These are phyloP conservation scores for Bradypodion pumilum DNA, from an alignment of 2,797 vertebrate genomes.

Conservation along the genomic window DNA sequence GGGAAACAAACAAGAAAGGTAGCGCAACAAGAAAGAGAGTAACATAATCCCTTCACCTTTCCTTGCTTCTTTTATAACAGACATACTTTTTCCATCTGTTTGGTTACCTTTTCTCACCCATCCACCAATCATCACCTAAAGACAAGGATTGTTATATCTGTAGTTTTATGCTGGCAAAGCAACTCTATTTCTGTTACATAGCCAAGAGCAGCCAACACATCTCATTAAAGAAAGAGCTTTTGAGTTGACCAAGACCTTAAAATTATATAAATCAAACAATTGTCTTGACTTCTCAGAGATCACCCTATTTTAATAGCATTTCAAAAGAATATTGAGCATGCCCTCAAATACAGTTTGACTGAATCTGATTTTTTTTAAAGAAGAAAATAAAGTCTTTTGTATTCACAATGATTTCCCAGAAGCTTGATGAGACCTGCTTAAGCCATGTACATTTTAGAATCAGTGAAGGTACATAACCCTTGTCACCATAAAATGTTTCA, in stretches of 20 bases:
- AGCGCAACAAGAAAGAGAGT: no score
- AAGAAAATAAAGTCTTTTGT: not conserved
- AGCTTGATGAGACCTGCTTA: conserved; percentile 33
- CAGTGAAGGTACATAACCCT: conserved; percentile 48
- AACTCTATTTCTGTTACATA: not conserved
- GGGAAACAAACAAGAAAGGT: not conserved
- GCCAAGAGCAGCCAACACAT: not conserved
- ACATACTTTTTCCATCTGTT: not conserved
- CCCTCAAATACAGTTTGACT: not conserved
- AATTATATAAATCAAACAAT: not conserved
- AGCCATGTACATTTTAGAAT: conserved; percentile 51
- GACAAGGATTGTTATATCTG: not conserved
- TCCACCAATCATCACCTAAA: not conserved
- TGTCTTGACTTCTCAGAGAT: not conserved
- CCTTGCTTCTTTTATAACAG: not conserved
- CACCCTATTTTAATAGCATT: not conserved
- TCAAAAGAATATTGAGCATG: not conserved
- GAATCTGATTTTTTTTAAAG: not conserved
- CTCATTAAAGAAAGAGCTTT: not conserved
- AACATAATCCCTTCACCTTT: not conserved
- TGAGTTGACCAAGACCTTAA: not conserved
- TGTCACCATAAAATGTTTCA: conserved; percentile 30
- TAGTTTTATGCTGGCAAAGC: not conserved
- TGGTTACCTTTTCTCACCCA: not conserved
- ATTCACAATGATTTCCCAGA: conserved; percentile 31